phyloP scores from a whole-genome alignment of 2,888 invertebrate genomes.

The Spilarctia lutea region DNA sequence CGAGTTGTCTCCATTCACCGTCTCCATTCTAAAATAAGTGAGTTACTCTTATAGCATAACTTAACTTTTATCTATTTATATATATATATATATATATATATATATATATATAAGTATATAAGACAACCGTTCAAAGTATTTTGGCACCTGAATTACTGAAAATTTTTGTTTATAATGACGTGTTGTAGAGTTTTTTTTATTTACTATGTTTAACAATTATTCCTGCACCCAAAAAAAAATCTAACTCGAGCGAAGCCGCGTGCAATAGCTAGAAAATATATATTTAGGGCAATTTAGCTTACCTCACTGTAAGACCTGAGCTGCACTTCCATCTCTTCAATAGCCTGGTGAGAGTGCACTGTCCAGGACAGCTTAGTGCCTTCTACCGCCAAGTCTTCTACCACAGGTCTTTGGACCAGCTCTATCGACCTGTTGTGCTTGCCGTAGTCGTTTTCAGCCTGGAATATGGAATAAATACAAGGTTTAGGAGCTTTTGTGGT shows the following conservation, averaged over 20 bases:
- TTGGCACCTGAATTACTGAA: no score
- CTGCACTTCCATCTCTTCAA: conserved; percentile 67
- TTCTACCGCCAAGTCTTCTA: conserved; percentile 63
- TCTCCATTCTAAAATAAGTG: conserved; percentile 55
- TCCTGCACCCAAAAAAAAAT: no score
- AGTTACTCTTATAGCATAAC: background rate
- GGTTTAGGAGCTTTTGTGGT: no score
- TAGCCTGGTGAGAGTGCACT: conserved; percentile 72
- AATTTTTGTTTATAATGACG: no score
- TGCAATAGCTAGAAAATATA: no score
- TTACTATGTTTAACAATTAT: no score
- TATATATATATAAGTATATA: no score
- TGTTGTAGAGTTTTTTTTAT: no score
- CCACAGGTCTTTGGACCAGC: conserved; percentile 72
- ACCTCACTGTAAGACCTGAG: conserved; percentile 55
- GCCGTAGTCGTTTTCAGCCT: conserved; percentile 74
- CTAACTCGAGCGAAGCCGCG: no score
- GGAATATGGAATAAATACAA: conserved; percentile 30
- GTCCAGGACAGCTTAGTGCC: conserved; percentile 67
- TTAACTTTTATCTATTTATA: no score
- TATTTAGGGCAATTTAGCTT: background rate
- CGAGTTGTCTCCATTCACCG: conserved; percentile 54
- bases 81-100: no score
- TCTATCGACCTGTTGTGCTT: conserved; percentile 74
- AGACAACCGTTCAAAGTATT: no score